phyloP scores from a whole-genome alignment of 2,797 vertebrate genomes.

The Microtus californicus region DNA sequence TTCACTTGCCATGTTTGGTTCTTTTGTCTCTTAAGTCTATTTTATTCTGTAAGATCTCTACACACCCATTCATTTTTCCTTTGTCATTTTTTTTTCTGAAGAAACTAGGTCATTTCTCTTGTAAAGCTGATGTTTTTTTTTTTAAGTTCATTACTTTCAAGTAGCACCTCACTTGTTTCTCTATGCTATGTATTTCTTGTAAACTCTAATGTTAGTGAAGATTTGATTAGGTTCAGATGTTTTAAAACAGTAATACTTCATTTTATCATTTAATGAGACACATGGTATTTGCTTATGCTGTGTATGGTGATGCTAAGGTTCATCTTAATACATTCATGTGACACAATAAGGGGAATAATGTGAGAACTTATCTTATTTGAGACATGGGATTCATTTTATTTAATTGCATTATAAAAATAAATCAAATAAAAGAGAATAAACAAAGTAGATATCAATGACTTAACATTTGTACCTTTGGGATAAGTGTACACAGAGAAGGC shows the following conservation, averaged over 20 bases:
- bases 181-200: too few relatives aligned
- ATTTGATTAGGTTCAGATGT: conserved; percentile 48
- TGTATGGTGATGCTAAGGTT: conserved; percentile 49
- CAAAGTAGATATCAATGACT: conserved; percentile 40
- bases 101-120: too few relatives aligned
- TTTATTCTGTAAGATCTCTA: too few relatives aligned
- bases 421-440: conserved; percentile 34
- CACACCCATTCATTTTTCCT: too few relatives aligned
- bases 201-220: too few relatives aligned
- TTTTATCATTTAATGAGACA: conserved; percentile 25
- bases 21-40: too few relatives aligned
- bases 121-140: too few relatives aligned
- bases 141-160: too few relatives aligned
- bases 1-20: too few relatives aligned
- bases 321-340: conserved; percentile 30
- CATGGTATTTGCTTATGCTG: conserved; percentile 9
- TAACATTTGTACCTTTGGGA: background rate
- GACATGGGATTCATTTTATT: background rate
- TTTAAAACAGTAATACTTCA: conserved; percentile 49
- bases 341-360: conserved; percentile 40
- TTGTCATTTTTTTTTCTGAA: too few relatives aligned
- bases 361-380: conserved; percentile 44
- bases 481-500: background rate
- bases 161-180: too few relatives aligned
- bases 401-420: conserved; percentile 50